Conservation (phyloP, 2,888 invertebrate genomes). For the Azorinus chamasolen region DNA sequence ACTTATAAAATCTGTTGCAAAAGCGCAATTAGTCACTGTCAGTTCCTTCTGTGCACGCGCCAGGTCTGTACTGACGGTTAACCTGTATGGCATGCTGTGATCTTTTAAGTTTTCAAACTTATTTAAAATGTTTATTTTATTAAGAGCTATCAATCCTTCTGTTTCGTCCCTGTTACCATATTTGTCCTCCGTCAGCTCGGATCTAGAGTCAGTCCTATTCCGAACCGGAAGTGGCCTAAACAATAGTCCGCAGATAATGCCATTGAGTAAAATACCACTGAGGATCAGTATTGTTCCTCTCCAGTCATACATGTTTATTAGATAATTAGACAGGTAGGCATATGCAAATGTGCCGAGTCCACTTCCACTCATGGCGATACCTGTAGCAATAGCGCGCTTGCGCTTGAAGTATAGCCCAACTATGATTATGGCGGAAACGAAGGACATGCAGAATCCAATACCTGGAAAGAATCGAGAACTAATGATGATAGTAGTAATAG, state of each 20-base stretch:
- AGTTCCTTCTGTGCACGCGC: conserved; percentile 14
- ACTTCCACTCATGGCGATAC: conserved; percentile 98
- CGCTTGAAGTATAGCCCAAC: conserved; percentile 99
- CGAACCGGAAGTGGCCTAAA: conserved; percentile 91
- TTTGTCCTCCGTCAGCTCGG: too few relatives aligned
- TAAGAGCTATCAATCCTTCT: too few relatives aligned
- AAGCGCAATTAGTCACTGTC: not conserved
- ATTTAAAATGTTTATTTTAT: too few relatives aligned
- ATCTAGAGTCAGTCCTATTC: not conserved
- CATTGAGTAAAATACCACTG: conserved; percentile 94
- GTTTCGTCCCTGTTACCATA: too few relatives aligned
- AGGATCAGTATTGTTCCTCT: conserved; percentile 88
- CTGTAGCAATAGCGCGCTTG: conserved; percentile 97
- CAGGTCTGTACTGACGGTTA: conserved; percentile 33
- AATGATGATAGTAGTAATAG: too few relatives aligned
- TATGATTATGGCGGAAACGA: conserved; percentile 98
- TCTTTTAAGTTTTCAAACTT: not conserved
- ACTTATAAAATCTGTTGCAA: conserved; percentile 33
- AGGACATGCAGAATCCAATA: conserved; percentile 97
- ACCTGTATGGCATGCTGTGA: conserved; percentile 19
- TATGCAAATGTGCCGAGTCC: conserved; percentile 97
- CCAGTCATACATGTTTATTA: conserved; percentile 88
- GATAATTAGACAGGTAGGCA: conserved; percentile 88
- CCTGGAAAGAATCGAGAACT: conserved; percentile 88
- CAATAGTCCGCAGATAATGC: conserved; percentile 95